Base-by-base conservation (phyloP, 2,888 invertebrate species). In the Lepidocyrtinus sp. region DNA sequence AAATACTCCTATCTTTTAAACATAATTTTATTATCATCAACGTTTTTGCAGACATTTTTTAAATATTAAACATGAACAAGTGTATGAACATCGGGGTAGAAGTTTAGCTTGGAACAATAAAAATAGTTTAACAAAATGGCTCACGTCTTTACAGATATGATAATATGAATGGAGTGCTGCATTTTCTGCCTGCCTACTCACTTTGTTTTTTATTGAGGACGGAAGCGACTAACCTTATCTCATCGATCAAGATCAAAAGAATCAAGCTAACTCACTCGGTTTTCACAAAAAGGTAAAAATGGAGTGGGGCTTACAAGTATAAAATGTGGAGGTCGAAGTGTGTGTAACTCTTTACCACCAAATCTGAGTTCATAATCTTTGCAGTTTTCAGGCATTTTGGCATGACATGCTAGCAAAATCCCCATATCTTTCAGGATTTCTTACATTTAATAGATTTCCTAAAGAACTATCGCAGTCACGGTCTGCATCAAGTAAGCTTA, bases 401-500 rank as follows among this genome's bases (percentile, higher is more conserved):
- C 50, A 50, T 50, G 50, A 50, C 50, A 50, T 50, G 50, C 50
- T n/a, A 50, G 15, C n/a, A 50, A 50, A 50, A 36, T 36, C n/a
- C n/a, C n/a, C n/a, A n/a, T n/a, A n/a, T n/a, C n/a, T n/a, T n/a
- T n/a, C n/a, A n/a, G n/a, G n/a, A n/a, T n/a, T n/a, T n/a, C n/a
- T n/a, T n/a, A n/a, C n/a, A n/a, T n/a, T 7, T 36, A 36, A 36
- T 36, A 36, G 12, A 50, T n/a, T 50, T 15, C 50, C 50, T 50
- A 50, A 17, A n/a, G n/a, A 50, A 50, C 50, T 36, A 7, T 50
- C 15, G 50, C 21, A 46, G 67, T 78, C 78, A 78, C 78, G 78
- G 78, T 78, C 72, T 62, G 68, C 50, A n/a, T n/a, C n/a, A n/a
- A n/a, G n/a, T n/a, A 78, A 62, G 72, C 62, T 68, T 68, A 25